These are phyloP conservation scores for Octopus sinensis DNA, from an alignment of 1,140 invertebrate genomes.

Conservation along the genomic window DNA sequence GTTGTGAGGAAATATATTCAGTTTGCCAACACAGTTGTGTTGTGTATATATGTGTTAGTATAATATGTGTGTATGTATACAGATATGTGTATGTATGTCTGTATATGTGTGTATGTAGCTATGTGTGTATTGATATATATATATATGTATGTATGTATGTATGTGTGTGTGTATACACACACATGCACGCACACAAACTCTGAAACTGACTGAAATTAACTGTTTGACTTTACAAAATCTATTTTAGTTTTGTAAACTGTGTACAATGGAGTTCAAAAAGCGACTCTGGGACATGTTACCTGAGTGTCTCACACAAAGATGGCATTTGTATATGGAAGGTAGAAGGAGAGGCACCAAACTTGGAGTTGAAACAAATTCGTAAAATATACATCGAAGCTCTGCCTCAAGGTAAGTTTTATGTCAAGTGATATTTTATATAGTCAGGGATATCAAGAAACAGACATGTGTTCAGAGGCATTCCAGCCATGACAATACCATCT, in stretches of 20 bases:
- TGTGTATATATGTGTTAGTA: not conserved
- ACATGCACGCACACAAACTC: not conserved
- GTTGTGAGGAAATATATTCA: no score
- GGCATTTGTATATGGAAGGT: conserved; percentile 44
- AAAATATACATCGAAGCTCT: conserved; percentile 43
- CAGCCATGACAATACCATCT: no score
- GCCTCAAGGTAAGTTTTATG: conserved; percentile 35
- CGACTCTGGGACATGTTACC: conserved; percentile 28
- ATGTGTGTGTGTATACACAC: not conserved
- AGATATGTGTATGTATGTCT: not conserved
- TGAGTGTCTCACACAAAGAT: conserved; percentile 40
- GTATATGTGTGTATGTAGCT: not conserved
- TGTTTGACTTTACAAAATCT: not conserved
- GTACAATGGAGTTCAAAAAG: conserved; percentile 39
- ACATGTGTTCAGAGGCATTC: no score
- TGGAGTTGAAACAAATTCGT: conserved; percentile 45
- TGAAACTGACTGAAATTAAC: not conserved
- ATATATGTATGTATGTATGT: not conserved
- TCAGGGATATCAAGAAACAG: no score
- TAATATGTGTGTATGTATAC: not conserved
- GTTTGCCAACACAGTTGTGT: no score
- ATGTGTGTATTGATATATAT: not conserved
- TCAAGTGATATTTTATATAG: no score
- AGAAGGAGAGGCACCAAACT: conserved; percentile 34
- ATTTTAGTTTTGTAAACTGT: conserved; percentile 33